Base-by-base conservation (phyloP, 1,140 invertebrate genomes). In the Drosophila suzukii region DNA sequence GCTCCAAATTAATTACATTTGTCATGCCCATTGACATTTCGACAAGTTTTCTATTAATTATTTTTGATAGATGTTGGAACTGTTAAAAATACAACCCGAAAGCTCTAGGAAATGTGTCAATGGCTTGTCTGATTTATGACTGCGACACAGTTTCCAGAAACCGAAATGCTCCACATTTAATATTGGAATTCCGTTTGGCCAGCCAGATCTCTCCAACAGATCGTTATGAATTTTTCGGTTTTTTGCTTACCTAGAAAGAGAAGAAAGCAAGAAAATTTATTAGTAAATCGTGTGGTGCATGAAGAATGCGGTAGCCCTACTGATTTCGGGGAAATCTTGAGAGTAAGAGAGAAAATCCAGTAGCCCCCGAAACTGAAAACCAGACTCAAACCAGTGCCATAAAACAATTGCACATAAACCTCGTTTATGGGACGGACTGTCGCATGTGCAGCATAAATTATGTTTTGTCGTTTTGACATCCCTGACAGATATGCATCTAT, bases 41-140 rank as follows among this genome's bases (percentile, higher is more conserved):
- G 84, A 89, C 84, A 89, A 89, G 66, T 90, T 84, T 85, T 90
- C 84, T 85, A 89, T 89, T 89, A 84, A 89, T 89, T 89, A 90
- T 89, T 78, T 89, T 75, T 89, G 76, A 88, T 89, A 88, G 84
- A 89, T 83, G 71, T 75, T 66, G 63, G 46, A 75, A 57, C 43
- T 50, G 65, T 49, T 54, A 24, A 46, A 71, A 78, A 70, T 67
- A 67, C 66, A 70, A 67, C 2, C 27, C 32, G 30, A 54, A 71
- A 72, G 68, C 68, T 72, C 65, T 56, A 57, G 36, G 44, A 75
- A 81, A 78, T 88, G 70, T 78, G 68, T 71, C 75, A 63, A 81
- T 81, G 61, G 67, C 47, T 62, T 8, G 61, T 44, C 55, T 88
- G 83, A 88, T 89, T 88, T 83, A 88, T 88, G 84, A 56, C 71